Evolutionary conservation across 2,888 invertebrate genomes (phyloP), one percentile per base, ranked within the genome.

Genomic region (Heteromurus nitidus): DNA sequence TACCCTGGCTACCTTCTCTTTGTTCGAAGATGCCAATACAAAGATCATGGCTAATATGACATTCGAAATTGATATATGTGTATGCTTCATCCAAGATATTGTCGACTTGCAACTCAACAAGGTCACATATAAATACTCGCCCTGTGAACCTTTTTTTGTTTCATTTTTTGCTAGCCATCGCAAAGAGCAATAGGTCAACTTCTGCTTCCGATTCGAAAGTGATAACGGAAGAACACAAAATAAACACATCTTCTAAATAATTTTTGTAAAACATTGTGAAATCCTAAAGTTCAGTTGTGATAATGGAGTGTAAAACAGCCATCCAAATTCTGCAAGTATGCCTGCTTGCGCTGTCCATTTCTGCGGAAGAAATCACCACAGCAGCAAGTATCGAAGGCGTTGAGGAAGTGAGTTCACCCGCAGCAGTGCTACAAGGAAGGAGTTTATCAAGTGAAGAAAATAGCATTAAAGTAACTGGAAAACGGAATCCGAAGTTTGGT

Each of bases 401-500:
- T 7, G 28, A 58, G 28, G 26, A n/a, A n/a, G n/a, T n/a, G n/a
- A n/a, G n/a, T n/a, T n/a, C n/a, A n/a, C n/a, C n/a, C n/a, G n/a
- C n/a, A n/a, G n/a, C n/a, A n/a, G n/a, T n/a, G n/a, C n/a, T n/a
- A n/a, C n/a, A n/a, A 18, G 36, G 72, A 7, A 58, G 62, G 42
- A 73, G 74, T 62, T 44, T 74, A 24, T n/a, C 18, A 11, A 18
- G 53, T 11, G 80, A 69, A 18, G 74, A 53, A n/a, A 69, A 74
- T 24, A 53, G 20, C 5, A 42, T 62, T 13, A 70, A 75, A 28
- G 30, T 24, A 22, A 70, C 70, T 24, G 13, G 65, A 0, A 72
- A 65, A 50, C 64, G 83, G 30, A 62, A 83, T 70, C 83, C 83
- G 2, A 83, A 83, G 50, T 80, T 83, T 31, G 83, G 83, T 11